Base-by-base conservation (phyloP, 2,888 invertebrate genomes). In the Agrilus mali region DNA sequence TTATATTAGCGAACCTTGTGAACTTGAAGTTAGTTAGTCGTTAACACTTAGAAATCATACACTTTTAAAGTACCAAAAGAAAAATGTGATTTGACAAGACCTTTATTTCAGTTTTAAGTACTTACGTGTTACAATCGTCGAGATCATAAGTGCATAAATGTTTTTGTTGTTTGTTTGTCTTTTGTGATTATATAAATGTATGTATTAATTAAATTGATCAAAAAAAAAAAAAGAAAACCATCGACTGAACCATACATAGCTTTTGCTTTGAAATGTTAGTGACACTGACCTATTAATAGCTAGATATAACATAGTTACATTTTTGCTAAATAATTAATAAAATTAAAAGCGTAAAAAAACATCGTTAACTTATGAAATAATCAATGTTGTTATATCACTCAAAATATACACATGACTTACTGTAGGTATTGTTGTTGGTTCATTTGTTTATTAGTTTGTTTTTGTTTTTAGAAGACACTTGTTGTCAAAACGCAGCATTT, bases 381-480 rank as follows among this genome's bases (percentile, higher is more conserved):
- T 77, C 72, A 75, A 77, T 75, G 77, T 77, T 77, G 76, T 77
- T 77, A 76, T 77, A 76, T 68, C 68, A 65, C 67, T 63, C 53
- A 60, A 60, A 58, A 54, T 53, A 59, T 57, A 47, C 59, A 59
- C 58, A 61, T 64, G 61, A 48, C 48, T 45, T 61, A 59, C 58
- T 66, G 66, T 68, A 66, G 65, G 66, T 66, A 61, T 59, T 61
- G 66, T 65, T 66, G 65, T 65, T 66, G 60, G 59, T 58, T 59
- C 57, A 53, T 53, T 57, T 57, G 54, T 54, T 55, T 56, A 56
- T 53, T 54, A 47, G 52, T 55, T 53, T 50, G 55, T 57, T 58
- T 57, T 55, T 47, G 56, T 53, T 53, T 55, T 54, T 56, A 46
- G 47, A 43, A 46, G 50, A 50, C 50, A 50, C 50, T 53, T 50